phyloP scores from a whole-genome alignment of 2,797 vertebrate species.

The Apogon hyalosoma region DNA sequence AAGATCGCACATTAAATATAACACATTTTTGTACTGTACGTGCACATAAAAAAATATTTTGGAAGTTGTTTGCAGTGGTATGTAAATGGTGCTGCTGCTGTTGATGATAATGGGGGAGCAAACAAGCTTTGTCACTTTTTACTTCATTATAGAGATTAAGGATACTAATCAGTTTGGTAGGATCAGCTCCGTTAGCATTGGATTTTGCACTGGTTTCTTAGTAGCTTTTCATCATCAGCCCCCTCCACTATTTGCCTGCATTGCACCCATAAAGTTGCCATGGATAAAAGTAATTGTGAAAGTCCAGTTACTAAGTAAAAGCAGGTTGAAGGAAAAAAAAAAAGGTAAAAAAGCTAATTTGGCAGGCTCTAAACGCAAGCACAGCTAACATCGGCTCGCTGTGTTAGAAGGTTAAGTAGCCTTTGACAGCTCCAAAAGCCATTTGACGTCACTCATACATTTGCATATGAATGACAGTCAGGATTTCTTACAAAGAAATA shows the following conservation, averaged over 20 bases:
- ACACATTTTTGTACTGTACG: not conserved
- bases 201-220: conserved; percentile 4
- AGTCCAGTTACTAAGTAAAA: conserved; percentile 30
- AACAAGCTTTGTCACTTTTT: not conserved
- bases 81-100: conserved; percentile 1
- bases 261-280: not conserved
- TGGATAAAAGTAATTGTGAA: conserved; percentile 31
- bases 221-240: not conserved
- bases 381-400: conserved; percentile 17
- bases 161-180: not conserved
- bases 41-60: not conserved
- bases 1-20: not conserved
- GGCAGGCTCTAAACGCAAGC: conserved; percentile 25
- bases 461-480: conserved; percentile 66
- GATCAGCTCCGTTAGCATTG: not conserved
- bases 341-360: conserved; percentile 5
- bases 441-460: conserved; percentile 51
- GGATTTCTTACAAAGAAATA: conserved; percentile 50
- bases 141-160: conserved; percentile 12
- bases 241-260: conserved; percentile 16
- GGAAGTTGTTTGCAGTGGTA: not conserved
- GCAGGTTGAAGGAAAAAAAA: conserved; percentile 9
- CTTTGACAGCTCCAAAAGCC: conserved; percentile 56
- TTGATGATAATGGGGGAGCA: not conserved
- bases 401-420: conserved; percentile 41